Evolutionary conservation across 1,140 invertebrate species (phyloP), one percentile per base, ranked within the genome.

Genomic region (Pissodes strobi): DNA sequence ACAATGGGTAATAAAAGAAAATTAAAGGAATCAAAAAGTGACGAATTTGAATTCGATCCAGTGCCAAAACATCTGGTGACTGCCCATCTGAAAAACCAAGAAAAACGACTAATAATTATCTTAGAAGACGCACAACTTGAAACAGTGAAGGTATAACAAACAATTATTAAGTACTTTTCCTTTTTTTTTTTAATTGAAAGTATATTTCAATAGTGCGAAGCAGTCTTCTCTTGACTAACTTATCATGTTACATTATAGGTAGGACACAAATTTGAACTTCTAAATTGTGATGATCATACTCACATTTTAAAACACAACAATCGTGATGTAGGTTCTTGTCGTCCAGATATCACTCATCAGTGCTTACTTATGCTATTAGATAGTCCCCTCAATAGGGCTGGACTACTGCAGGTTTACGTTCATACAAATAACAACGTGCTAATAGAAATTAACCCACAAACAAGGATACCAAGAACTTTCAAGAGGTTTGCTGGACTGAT

Each of bases 361-460:
- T 97, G 94, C 77, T 80, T 98, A 5, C 78, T 98, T 0, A 98
- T 98, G 95, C 81, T 99, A 30, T 88, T 98, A 81, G 96, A 99
- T 74, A 97, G 93, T 72, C 96, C 97, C 0, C 79, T 99, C 12
- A 99, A 98, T 74, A 81, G 94, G 71, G 92, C 94, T 57, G 94
- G 93, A 12, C 78, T 94, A 8, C 77, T 94, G 12, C 91, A 93
- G 83, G 94, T 99, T 0, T 99, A 97, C 76, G 86, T 99, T 64
- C 93, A 94, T 69, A 99, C 97, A 34, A 92, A 90, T 72, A 78
- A 94, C 76, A 99, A 99, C 87, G 95, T 98, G 39, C 81, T 99
- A 0, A 99, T 99, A 73, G 95, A 99, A 89, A 88, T 99, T 18
- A 96, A 97, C 82, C 97, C 98, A 41, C 96, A 98, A 80, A 99